Conservation (phyloP, 2,797 vertebrate genomes). For the Paguma larvata region DNA sequence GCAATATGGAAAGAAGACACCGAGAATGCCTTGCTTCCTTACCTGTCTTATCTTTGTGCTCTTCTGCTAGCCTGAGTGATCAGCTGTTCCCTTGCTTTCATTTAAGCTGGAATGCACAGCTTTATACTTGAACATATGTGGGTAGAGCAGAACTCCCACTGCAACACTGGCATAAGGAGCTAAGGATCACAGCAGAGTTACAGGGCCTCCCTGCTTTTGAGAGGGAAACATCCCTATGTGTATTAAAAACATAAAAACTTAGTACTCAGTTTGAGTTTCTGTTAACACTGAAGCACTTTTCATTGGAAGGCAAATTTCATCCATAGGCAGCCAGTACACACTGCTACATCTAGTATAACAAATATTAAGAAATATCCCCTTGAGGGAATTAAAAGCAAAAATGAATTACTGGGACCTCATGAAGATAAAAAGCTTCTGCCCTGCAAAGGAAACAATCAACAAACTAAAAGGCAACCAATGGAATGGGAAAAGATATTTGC, state of each 20-base stretch:
- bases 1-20: not conserved
- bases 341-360: not conserved
- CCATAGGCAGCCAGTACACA: not conserved
- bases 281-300: not conserved
- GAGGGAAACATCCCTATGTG: not conserved
- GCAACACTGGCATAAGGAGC: not conserved
- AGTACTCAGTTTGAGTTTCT: not conserved
- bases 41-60: not conserved
- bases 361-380: not conserved
- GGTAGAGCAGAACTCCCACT: not conserved
- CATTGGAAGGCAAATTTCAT: not conserved
- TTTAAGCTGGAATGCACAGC: not conserved
- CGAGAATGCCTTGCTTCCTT: not conserved
- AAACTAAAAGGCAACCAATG: too few species aligned
- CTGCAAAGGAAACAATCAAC: too few species aligned
- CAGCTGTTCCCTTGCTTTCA: not conserved
- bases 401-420: too few species aligned
- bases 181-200: not conserved
- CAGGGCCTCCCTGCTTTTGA: not conserved
- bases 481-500: too few species aligned
- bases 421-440: too few species aligned
- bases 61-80: not conserved
- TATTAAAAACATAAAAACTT: not conserved
- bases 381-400: too few species aligned
- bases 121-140: not conserved